Evolutionary conservation across 2,797 vertebrate species (phyloP).

Genomic region (Choloepus didactylus): DNA sequence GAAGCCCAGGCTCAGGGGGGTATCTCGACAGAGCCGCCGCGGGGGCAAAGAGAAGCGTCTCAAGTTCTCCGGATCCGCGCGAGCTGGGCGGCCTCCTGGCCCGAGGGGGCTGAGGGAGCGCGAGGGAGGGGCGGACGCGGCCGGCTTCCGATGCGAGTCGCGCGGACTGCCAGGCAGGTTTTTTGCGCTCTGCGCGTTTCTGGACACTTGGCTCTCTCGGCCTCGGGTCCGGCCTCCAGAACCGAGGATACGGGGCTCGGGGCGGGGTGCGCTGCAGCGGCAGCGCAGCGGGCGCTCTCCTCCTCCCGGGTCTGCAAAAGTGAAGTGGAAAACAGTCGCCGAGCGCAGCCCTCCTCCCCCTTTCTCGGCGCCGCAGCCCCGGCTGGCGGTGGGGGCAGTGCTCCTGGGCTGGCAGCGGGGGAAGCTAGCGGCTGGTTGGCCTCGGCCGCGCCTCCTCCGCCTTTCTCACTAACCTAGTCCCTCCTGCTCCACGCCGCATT

Average conservation of each 20-base stretch:
- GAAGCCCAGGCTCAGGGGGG: background rate
- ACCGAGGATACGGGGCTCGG: background rate
- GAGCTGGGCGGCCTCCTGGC: background rate
- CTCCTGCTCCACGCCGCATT: conserved; percentile 74
- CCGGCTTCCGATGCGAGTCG: background rate
- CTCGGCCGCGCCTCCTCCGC: conserved; percentile 69
- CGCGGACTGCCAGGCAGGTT: conserved; percentile 16
- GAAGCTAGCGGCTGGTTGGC: conserved; percentile 23
- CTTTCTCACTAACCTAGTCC: conserved; percentile 70
- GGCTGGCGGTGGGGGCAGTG: conserved; percentile 55
- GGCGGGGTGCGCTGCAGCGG: background rate
- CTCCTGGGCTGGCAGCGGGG: conserved; percentile 15
- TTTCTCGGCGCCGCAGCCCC: background rate
- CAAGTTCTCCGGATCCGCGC: background rate
- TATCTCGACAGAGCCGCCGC: background rate
- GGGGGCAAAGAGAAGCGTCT: background rate
- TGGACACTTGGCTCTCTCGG: background rate
- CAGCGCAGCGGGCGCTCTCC: background rate
- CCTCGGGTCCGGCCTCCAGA: background rate
- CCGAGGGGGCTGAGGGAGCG: background rate
- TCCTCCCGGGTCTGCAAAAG: conserved; percentile 70
- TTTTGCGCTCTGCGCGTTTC: background rate
- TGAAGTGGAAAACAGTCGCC: conserved; percentile 71
- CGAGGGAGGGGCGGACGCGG: conserved; percentile 51
- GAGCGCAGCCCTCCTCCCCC: conserved; percentile 29